Evolutionary conservation across 2,113 vertebrate genomes (phyloP), one percentile per base, ranked within the genome.

Genomic region (Pseudorectes ferrugineus): DNA sequence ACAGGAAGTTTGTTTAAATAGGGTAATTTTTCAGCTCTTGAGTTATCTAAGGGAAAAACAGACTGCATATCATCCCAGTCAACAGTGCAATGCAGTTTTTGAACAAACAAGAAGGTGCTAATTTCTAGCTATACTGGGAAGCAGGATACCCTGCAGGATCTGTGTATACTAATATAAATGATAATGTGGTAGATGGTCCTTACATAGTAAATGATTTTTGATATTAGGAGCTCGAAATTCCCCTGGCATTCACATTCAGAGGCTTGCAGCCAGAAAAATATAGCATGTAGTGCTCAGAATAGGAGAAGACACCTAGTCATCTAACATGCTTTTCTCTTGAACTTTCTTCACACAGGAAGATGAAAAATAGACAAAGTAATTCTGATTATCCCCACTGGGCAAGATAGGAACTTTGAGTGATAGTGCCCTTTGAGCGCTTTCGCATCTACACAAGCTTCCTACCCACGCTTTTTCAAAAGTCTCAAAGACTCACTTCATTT

Each of bases 21-120:
- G 65, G 68, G 21, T 70, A 35, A 70, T 89, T 94, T 93, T 94
- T 90, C 78, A 90, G 49, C 67, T 88, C 45, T 76, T 93, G 74
- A 88, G 24, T 85, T 85, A 66, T 70, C 71, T 76, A 42, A 70
- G 59, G 17, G 25, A 7, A 54, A 71, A 94, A 62, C 61, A 84
- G 33, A 29, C 58, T 61, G 28, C 38, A 6, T 57, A 42, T 83
- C 42, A 33, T 76, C 36, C 6, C 42, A 55, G 71, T 83, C 38
- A 85, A 85, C 15, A 65, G 23, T 52, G 28, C 33, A 65, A 8
- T 35, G 40, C 58, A 75, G 66, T 26, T 90, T 87, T 66, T 72
- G 61, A 88, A 40, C 48, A 52, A 82, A 82, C 12, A 80, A 76
- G 25, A 89, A 35, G 13, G 48, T 73, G 61, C 21, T 82, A 65